Conservation (phyloP, 2,113 vertebrate species). For the Todiramphus chloris region DNA sequence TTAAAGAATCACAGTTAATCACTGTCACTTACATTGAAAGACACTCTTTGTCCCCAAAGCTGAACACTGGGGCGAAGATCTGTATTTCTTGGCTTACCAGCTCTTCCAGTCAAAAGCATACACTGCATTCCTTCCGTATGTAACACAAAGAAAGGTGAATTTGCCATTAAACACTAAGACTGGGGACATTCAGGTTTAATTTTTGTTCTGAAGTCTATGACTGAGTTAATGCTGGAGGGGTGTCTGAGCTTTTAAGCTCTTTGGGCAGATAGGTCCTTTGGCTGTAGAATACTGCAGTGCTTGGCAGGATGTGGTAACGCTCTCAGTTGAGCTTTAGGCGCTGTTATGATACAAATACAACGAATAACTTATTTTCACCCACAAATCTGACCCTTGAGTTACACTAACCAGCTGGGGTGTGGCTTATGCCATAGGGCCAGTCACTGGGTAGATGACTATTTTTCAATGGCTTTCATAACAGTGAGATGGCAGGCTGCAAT, state of each 20-base stretch:
- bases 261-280: neutral
- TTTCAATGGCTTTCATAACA: neutral
- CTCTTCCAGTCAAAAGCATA: neutral
- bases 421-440: neutral
- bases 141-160: neutral
- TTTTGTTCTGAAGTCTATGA: neutral
- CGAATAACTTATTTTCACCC: neutral
- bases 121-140: rapidly evolving
- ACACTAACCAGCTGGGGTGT: neutral
- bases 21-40: neutral
- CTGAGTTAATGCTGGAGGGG: neutral
- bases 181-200: neutral
- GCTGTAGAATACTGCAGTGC: neutral
- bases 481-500: neutral
- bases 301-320: neutral
- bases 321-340: neutral
- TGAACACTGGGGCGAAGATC: neutral
- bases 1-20: neutral
- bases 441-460: neutral
- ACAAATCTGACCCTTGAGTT: neutral
- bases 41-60: neutral
- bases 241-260: neutral
- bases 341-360: neutral
- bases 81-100: neutral
- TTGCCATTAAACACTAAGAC: neutral